These are phyloP conservation scores for pig (Sus scrofa) DNA, from an alignment of 2,113 vertebrate species.

Conservation along the genomic window DNA sequence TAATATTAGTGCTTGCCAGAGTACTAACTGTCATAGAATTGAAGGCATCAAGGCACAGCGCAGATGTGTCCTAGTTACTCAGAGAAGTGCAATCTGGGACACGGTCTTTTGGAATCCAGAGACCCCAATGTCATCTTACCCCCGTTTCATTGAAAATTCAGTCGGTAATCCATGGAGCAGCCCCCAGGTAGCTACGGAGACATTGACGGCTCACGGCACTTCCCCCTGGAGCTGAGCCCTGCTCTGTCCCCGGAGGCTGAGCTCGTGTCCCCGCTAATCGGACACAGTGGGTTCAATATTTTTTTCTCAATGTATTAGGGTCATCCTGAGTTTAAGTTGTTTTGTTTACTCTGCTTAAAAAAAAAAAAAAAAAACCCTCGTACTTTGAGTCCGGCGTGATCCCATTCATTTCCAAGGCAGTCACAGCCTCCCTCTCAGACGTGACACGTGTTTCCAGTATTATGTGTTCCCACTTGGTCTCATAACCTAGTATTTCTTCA, in stretches of 20 bases:
- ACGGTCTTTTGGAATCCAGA: not conserved
- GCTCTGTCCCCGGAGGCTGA: not conserved
- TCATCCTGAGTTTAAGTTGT: constrained; percentile 10
- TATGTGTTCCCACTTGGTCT: constrained; percentile 56
- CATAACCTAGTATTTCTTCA: constrained; percentile 44
- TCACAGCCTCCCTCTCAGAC: not conserved
- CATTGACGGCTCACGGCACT: not conserved
- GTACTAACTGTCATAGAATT: constrained; percentile 86
- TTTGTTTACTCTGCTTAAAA: constrained; percentile 5
- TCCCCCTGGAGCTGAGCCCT: not conserved
- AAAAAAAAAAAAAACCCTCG: not conserved
- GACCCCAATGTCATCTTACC: too few species aligned
- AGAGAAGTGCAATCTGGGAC: constrained; percentile 44
- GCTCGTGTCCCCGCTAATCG: not conserved
- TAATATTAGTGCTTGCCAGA: constrained; percentile 85
- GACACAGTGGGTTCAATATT: not conserved
- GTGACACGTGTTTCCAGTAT: not conserved
- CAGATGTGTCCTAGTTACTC: constrained; percentile 79
- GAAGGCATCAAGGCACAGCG: constrained; percentile 85
- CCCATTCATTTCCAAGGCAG: not conserved
- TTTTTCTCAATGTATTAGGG: not conserved
- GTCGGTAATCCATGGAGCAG: not conserved
- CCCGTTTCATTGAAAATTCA: constrained; percentile 48
- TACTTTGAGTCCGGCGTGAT: not conserved
- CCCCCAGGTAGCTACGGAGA: not conserved